Evolutionary conservation across 2,113 vertebrate genomes (phyloP).

Genomic region (Gulo gulo): DNA sequence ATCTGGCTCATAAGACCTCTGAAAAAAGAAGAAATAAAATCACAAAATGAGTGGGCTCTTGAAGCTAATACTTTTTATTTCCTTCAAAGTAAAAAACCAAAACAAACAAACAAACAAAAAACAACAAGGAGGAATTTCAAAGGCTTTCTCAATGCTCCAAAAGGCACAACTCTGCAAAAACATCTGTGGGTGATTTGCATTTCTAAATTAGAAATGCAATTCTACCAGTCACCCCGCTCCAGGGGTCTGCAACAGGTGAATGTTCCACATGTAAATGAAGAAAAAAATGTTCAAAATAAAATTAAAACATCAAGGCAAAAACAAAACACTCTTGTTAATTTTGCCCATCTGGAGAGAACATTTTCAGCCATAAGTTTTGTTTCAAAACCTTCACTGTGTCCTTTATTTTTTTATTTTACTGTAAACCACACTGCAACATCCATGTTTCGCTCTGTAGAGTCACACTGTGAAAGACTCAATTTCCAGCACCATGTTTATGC

Average conservation of each 20-base stretch:
- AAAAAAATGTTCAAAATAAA: neutral
- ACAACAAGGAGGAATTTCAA: rapidly evolving
- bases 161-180: neutral
- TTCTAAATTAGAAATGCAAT: neutral
- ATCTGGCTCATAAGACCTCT: rapidly evolving
- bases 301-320: neutral
- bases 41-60: rapidly evolving
- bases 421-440: rapidly evolving
- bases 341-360: neutral
- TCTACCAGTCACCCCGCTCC: rapidly evolving
- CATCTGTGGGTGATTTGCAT: too few species aligned
- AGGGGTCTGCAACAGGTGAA: neutral
- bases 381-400: rapidly evolving
- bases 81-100: too few species aligned
- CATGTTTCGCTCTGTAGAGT: rapidly evolving
- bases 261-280: neutral
- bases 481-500: neutral
- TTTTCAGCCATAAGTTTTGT: too few species aligned
- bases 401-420: neutral
- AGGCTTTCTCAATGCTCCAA: neutral
- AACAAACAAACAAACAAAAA: too few species aligned
- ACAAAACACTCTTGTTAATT: neutral
- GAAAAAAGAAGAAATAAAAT: neutral
- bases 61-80: neutral
- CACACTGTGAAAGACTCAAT: neutral